Evolutionary conservation across 1,140 invertebrate species (phyloP).

Genomic region (Drosophila ogumai): DNA sequence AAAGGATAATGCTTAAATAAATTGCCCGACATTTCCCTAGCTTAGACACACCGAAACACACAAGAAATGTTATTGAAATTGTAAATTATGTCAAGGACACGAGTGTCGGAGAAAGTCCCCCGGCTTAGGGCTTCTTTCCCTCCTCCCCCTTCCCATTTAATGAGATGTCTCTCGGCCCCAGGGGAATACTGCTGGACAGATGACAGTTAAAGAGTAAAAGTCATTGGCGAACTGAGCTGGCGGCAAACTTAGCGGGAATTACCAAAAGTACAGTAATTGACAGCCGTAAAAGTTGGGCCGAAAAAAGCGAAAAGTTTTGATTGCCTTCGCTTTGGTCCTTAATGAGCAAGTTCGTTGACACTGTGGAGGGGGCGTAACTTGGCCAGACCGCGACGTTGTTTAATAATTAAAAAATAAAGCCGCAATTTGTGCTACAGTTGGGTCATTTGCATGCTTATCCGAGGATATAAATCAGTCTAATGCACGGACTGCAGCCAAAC

Average conservation of each 20-base stretch:
- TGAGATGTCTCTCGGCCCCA: slow-evolving; percentile 42
- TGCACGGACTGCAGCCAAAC: slow-evolving; percentile 73
- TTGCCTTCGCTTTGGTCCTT: slow-evolving; percentile 50
- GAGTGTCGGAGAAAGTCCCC: slow-evolving; percentile 10
- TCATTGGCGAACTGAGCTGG: slow-evolving; percentile 62
- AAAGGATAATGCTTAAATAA: slow-evolving; percentile 71
- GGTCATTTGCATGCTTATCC: slow-evolving; percentile 68
- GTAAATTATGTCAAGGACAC: slow-evolving; percentile 82
- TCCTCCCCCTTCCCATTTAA: slow-evolving; percentile 10
- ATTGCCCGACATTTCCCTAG: slow-evolving; percentile 51
- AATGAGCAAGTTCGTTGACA: slow-evolving; percentile 70
- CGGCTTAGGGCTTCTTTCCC: slow-evolving; percentile 1
- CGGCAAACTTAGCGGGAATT: slow-evolving; percentile 8
- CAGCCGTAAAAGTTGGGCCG: slow-evolving; percentile 52
- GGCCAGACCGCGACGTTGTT: slow-evolving; percentile 56
- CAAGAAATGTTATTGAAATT: slow-evolving; percentile 74
- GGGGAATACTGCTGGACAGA: slow-evolving; percentile 54
- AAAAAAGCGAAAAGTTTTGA: slow-evolving; percentile 58
- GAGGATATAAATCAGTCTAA: slow-evolving; percentile 50
- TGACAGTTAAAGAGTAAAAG: slow-evolving; percentile 80
- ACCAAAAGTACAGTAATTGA: slow-evolving; percentile 62
- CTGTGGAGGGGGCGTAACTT: slow-evolving; percentile 17
- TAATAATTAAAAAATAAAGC: slow-evolving; percentile 71
- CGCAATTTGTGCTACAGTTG: slow-evolving; percentile 29
- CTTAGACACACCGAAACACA: slow-evolving; percentile 11